phyloP scores from a whole-genome alignment of 2,888 invertebrate genomes.

The Melinopterus prodromus region DNA sequence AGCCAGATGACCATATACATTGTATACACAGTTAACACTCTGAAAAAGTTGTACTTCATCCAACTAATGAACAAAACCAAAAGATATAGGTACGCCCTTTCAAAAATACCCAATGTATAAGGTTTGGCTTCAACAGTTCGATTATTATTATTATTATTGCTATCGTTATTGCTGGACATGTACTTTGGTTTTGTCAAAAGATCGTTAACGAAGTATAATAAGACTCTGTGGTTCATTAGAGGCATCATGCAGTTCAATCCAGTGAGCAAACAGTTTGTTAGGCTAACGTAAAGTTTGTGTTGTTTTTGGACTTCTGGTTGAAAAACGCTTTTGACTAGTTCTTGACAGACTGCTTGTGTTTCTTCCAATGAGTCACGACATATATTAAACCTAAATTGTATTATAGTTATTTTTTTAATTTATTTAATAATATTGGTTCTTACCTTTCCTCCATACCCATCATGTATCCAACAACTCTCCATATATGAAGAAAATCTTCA shows the following conservation, averaged over 20 bases:
- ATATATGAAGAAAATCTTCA: slow-evolving; percentile 82
- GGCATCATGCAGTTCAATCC: slow-evolving; percentile 77
- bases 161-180: slow-evolving; percentile 34
- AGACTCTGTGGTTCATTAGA: slow-evolving; percentile 65
- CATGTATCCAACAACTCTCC: slow-evolving; percentile 83
- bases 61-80: slow-evolving; percentile 29
- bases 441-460: slow-evolving; percentile 85
- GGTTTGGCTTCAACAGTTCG: neutral
- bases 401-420: neutral
- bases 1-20: slow-evolving; percentile 68
- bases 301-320: slow-evolving; percentile 68
- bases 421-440: slow-evolving; percentile 40
- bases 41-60: slow-evolving; percentile 59
- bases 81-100: slow-evolving; percentile 30
- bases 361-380: slow-evolving; percentile 71
- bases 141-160: slow-evolving; percentile 32
- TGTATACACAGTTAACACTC: slow-evolving; percentile 69
- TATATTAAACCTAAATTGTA: slow-evolving; percentile 70
- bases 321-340: slow-evolving; percentile 68
- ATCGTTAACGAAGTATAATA: slow-evolving; percentile 60
- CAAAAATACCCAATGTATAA: slow-evolving; percentile 28
- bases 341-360: slow-evolving; percentile 68
- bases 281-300: slow-evolving; percentile 69
- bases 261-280: slow-evolving; percentile 70
- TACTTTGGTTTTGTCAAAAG: slow-evolving; percentile 33